Evolutionary conservation across 2,113 vertebrate species (phyloP), one percentile per base, ranked within the genome.

Genomic region (Tiliqua scincoides): DNA sequence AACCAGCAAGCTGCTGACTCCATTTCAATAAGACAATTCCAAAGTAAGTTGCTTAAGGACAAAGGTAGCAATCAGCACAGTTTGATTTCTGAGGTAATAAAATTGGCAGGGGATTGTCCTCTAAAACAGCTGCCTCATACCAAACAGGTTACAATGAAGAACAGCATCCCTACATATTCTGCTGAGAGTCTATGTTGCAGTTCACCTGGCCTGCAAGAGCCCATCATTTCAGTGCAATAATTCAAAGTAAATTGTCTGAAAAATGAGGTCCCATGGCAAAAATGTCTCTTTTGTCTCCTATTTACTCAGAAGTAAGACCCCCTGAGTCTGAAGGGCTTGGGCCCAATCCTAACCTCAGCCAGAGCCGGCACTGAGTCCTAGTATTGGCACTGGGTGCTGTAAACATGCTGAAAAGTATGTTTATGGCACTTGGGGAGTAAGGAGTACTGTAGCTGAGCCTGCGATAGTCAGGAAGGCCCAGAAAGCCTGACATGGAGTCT

Each of bases 21-120:
- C 78, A 48, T 86, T 80, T 73, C 84, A 79, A 37, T 40, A 85
- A n/a, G 10, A 79, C 32, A 59, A 63, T 59, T 78, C 54, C 37
- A 71, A 48, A 72, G n/a, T 32, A 86, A 72, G n/a, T 40, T 37
- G 4, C 6, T 61, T 71, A 48, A 78, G 63, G 35, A 68, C 35
- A 18, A 65, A 80, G 48, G 35, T 7, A 32, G 59, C 9, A 52
- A 65, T 74, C 71, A 52, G 37, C 20, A 76, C 18, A 48, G n/a
- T 84, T 20, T 71, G 43, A 48, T 81, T n/a, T 85, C 37, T 17
- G 32, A 52, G 48, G 23, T 21, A 78, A 27, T 20, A 21, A 35
- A 67, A 76, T 14, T 6, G n/a, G 57, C 20, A 71, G 71, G 59
- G 15, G 6, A 57, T 40, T 57, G 15, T 57, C 32, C 48, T 10